A percentile compares a stretch with the other conserved stretches of the same genome.
Evolutionary conservation across 2,888 invertebrate genomes (phyloP).

Genomic region (Darwinula stevensoni): DNA sequence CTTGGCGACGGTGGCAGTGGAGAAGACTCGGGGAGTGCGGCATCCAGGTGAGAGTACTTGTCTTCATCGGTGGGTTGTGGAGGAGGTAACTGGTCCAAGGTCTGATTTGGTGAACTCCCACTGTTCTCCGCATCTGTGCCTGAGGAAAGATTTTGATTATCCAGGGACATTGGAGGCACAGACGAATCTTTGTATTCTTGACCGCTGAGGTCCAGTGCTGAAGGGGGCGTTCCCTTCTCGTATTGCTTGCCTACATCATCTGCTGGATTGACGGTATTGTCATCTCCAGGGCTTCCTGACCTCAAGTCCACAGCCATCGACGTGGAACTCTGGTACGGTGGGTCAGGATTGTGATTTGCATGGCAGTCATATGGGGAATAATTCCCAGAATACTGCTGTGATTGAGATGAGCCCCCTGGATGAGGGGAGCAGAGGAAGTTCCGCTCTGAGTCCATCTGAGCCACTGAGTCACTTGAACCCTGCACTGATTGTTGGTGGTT

Average conservation of each 20-base stretch:
- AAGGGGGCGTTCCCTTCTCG: background rate
- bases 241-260: too few species aligned
- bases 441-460: background rate
- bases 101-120: background rate
- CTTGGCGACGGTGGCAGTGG: conserved; percentile 13
- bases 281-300: too few species aligned
- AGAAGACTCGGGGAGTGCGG: background rate
- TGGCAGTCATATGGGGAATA: too few species aligned
- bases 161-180: too few species aligned
- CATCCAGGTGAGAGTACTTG: background rate
- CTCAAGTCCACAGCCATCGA: too few species aligned
- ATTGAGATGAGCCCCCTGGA: background rate
- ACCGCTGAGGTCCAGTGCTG: too few species aligned
- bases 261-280: too few species aligned
- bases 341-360: too few species aligned
- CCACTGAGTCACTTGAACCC: too few species aligned
- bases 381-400: background rate
- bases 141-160: background rate
- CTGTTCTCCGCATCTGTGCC: background rate
- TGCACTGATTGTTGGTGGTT: too few species aligned
- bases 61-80: background rate
- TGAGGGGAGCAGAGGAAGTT: background rate
- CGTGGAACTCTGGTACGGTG: background rate
- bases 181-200: too few species aligned
- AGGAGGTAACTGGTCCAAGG: background rate